These are phyloP conservation scores for Seriola rivoliana DNA, from an alignment of 2,113 vertebrate genomes.

Conservation along the genomic window DNA sequence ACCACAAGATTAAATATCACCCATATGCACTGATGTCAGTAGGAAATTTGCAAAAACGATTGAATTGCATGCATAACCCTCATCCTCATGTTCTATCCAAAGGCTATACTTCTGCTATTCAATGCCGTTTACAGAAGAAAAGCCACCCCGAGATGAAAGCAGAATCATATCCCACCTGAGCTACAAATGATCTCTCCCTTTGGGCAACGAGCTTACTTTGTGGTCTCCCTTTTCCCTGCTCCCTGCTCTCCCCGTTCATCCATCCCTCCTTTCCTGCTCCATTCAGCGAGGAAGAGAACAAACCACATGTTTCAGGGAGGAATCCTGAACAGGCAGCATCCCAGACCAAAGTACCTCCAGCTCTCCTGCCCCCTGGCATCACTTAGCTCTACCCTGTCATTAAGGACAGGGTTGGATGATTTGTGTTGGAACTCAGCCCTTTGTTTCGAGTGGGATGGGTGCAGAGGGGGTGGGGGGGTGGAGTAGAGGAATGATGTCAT, in stretches of 20 bases:
- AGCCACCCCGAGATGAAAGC: constrained; percentile 67
- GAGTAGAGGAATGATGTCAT: constrained; percentile 79
- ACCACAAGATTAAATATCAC: constrained; percentile 78
- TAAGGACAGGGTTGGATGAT: constrained; percentile 75
- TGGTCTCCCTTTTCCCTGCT: constrained; percentile 62
- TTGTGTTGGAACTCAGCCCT: constrained; percentile 80
- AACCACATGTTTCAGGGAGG: constrained; percentile 82
- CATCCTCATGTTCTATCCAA: constrained; percentile 67
- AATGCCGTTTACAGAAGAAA: constrained; percentile 61
- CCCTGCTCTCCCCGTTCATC: constrained; percentile 63
- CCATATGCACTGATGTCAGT: constrained; percentile 77
- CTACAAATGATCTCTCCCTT: constrained; percentile 63
- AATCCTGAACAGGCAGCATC: constrained; percentile 73
- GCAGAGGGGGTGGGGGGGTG: constrained; percentile 18
- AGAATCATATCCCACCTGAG: constrained; percentile 74
- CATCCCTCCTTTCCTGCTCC: constrained; percentile 61
- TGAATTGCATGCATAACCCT: constrained; percentile 70
- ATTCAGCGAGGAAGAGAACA: constrained; percentile 66
- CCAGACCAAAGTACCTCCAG: constrained; percentile 81
- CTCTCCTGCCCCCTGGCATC: constrained; percentile 80
- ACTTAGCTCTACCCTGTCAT: constrained; percentile 83
- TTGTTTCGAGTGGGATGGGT: constrained; percentile 72
- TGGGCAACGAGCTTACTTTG: constrained; percentile 71
- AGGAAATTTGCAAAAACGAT: constrained; percentile 72
- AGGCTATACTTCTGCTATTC: constrained; percentile 58